Evolutionary conservation across 2,888 invertebrate genomes (phyloP).

Genomic region (Meganola albula): DNA sequence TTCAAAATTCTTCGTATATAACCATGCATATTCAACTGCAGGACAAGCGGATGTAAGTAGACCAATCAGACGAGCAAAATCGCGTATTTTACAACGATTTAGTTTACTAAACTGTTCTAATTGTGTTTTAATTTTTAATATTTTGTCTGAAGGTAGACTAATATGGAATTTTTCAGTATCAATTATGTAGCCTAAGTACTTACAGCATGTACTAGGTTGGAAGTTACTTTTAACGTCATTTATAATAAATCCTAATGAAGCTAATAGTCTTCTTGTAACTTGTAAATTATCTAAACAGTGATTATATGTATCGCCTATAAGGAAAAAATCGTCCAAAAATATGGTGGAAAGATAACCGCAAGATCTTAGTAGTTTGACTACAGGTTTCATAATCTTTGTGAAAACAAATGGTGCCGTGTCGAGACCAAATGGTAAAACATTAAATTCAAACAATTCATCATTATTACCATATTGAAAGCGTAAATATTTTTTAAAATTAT

Average conservation of each 20-base stretch:
- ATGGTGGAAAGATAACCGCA: conserved; percentile 1
- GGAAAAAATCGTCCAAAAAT: conserved; percentile 7
- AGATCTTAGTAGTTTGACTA: neutral
- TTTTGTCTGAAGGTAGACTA: neutral
- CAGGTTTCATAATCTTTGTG: conserved; percentile 11
- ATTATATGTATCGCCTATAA: neutral
- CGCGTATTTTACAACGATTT: conserved; percentile 1
- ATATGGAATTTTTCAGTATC: neutral
- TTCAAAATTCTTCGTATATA: neutral
- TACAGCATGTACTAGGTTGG: neutral
- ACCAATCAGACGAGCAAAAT: conserved; percentile 3
- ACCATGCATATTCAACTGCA: conserved; percentile 3
- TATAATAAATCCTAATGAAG: conserved; percentile 4
- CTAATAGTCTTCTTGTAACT: neutral
- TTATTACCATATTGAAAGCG: conserved; percentile 8
- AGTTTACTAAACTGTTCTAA: neutral
- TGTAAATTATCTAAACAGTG: neutral
- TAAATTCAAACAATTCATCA: conserved; percentile 7
- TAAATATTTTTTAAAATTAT: conserved; percentile 6
- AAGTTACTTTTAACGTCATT: conserved; percentile 3
- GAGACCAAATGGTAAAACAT: conserved; percentile 10
- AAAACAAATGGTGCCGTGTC: conserved; percentile 10
- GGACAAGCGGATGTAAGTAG: conserved; percentile 1
- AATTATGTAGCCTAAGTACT: conserved; percentile 2
- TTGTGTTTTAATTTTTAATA: neutral